These are phyloP conservation scores for Smittia aterrima DNA, from an alignment of 2,888 invertebrate genomes.

Conservation along the genomic window DNA sequence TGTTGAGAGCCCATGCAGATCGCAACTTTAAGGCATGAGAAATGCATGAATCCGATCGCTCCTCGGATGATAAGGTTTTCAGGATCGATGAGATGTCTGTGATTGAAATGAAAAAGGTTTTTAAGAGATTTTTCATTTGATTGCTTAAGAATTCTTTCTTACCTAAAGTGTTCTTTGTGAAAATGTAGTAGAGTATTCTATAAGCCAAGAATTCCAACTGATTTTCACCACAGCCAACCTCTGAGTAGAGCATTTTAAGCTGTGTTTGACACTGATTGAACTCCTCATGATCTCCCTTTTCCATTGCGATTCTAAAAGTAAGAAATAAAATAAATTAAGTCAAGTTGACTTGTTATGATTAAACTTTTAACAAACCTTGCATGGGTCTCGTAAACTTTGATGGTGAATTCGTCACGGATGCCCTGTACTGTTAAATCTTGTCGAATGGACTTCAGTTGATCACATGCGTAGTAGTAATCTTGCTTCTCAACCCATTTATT, in stretches of 20 bases:
- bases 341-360: not conserved
- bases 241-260: conserved; percentile 88
- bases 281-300: conserved; percentile 97
- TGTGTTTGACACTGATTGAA: conserved; percentile 99
- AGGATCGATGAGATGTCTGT: conserved; percentile 91
- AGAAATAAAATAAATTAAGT: too few species aligned
- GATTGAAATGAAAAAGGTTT: too few species aligned
- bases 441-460: conserved; percentile 96
- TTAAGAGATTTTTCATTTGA: not conserved
- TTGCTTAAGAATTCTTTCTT: conserved; percentile 47
- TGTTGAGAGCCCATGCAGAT: conserved; percentile 90
- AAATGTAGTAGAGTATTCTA: conserved; percentile 94
- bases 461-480: conserved; percentile 96
- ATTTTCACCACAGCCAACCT: conserved; percentile 72
- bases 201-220: conserved; percentile 94
- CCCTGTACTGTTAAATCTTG: conserved; percentile 99
- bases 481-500: conserved; percentile 83
- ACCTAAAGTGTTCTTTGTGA: conserved; percentile 97
- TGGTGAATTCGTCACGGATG: conserved; percentile 88
- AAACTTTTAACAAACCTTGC: conserved; percentile 55
- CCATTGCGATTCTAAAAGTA: conserved; percentile 77
- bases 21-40: conserved; percentile 83
- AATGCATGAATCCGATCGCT: conserved; percentile 78
- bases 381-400: conserved; percentile 99
- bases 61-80: conserved; percentile 72